These are phyloP conservation scores for Anolis carolinensis DNA, from an alignment of 2,113 vertebrate species.

Conservation along the genomic window DNA sequence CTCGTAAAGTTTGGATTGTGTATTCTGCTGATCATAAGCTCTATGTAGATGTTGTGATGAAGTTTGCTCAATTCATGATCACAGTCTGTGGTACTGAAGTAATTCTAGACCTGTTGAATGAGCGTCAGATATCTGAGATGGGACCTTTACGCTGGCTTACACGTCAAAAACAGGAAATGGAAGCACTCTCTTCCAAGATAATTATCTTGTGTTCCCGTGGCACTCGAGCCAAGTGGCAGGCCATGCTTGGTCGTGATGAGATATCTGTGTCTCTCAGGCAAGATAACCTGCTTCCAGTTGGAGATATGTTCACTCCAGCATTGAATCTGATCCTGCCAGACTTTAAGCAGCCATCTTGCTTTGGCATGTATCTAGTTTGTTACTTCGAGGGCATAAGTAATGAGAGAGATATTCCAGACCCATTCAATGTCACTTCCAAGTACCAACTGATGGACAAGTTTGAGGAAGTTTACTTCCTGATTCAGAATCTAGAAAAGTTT, in stretches of 20 bases:
- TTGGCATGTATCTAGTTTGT: constrained; percentile 90
- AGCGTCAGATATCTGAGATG: constrained; percentile 80
- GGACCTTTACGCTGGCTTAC: constrained; percentile 89
- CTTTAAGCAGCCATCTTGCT: constrained; percentile 85
- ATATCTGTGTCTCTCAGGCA: constrained; percentile 77
- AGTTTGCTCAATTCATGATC: constrained; percentile 89
- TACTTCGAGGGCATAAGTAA: constrained; percentile 88
- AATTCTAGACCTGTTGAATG: constrained; percentile 87
- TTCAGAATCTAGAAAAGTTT: constrained; percentile 91
- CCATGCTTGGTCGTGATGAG: constrained; percentile 80
- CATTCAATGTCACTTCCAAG: constrained; percentile 83
- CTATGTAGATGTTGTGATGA: constrained; percentile 89
- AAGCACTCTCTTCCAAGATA: constrained; percentile 82
- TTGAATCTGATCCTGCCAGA: constrained; percentile 90
- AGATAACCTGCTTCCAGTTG: constrained; percentile 78
- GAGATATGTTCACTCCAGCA: constrained; percentile 90
- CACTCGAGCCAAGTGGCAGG: constrained; percentile 91
- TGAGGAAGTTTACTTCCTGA: constrained; percentile 91
- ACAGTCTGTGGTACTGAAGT: constrained; percentile 87
- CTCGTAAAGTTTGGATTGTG: constrained; percentile 84
- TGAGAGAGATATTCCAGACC: constrained; percentile 83
- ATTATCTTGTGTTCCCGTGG: constrained; percentile 91
- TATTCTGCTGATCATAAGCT: constrained; percentile 92
- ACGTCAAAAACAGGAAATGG: constrained; percentile 84
- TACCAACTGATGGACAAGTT: constrained; percentile 92